Percentiles rank a stretch among this genome's conserved stretches.
Conservation (phyloP, 2,888 invertebrate species). For the Maniola hyperantus region DNA sequence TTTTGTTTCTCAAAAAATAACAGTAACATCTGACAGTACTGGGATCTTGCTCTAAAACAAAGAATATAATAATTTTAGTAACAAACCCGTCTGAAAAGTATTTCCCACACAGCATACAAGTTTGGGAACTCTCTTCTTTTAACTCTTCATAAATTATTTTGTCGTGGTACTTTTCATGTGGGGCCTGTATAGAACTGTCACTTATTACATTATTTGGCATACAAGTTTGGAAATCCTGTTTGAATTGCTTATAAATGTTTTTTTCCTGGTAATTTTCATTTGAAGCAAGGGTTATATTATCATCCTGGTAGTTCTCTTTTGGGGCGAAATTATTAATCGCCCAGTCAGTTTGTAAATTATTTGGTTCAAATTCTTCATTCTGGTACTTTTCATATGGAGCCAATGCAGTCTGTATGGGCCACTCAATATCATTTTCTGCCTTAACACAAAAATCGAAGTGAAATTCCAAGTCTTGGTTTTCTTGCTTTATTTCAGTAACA, state of each 20-base stretch:
- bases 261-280: slow-evolving; percentile 1
- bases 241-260: slow-evolving; percentile 21
- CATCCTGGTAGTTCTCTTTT: slow-evolving; percentile 14
- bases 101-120: slow-evolving; percentile 37
- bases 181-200: too few species aligned
- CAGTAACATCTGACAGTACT: too few species aligned
- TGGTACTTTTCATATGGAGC: not conserved
- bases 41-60: too few species aligned
- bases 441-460: slow-evolving; percentile 39
- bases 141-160: slow-evolving; percentile 23
- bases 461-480: slow-evolving; percentile 17
- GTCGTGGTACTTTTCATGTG: too few species aligned
- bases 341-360: not conserved
- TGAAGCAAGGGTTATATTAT: not conserved
- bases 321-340: not conserved
- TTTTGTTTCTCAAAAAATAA: too few species aligned
- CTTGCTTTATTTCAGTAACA: slow-evolving; percentile 27
- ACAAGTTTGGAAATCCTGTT: slow-evolving; percentile 22
- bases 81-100: slow-evolving; percentile 41
- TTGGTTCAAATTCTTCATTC: not conserved
- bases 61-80: not conserved
- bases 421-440: slow-evolving; percentile 37
- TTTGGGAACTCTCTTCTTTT: slow-evolving; percentile 21
- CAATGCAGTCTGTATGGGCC: slow-evolving; percentile 24
- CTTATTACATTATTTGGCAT: too few species aligned